phyloP scores from a whole-genome alignment of 2,113 vertebrate genomes.

The Pholis gunnellus region DNA sequence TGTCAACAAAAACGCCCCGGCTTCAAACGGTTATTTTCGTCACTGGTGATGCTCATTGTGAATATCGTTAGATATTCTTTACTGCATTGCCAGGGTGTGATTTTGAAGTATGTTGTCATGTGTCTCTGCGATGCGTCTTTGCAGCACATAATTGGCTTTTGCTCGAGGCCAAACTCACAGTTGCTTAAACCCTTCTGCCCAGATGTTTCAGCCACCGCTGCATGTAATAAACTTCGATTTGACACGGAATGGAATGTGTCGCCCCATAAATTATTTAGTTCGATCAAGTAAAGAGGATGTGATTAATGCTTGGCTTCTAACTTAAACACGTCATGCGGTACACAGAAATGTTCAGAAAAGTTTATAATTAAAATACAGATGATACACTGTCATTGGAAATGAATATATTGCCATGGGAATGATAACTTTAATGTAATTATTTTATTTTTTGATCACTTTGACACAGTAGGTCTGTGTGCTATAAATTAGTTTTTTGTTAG shows the following conservation, averaged over 20 bases:
- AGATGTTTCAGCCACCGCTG: background rate
- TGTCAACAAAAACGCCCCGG: too few relatives aligned
- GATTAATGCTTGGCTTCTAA: background rate
- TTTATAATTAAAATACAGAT: background rate
- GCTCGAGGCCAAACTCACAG: background rate
- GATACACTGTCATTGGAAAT: background rate
- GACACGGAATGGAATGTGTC: background rate
- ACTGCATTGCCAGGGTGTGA: background rate
- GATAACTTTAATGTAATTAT: background rate
- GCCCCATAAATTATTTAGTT: background rate
- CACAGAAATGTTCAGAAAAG: background rate
- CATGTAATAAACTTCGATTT: background rate
- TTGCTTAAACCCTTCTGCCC: too few relatives aligned
- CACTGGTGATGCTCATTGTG: background rate
- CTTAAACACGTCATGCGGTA: background rate
- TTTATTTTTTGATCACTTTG: background rate
- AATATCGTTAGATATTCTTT: background rate
- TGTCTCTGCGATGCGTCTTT: background rate
- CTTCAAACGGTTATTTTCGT: background rate
- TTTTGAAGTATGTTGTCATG: background rate
- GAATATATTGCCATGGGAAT: background rate
- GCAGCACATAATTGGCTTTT: background rate
- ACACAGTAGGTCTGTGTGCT: background rate
- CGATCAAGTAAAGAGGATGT: background rate
- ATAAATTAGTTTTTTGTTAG: conserved; percentile 17